Base-by-base conservation (phyloP, 2,888 invertebrate species). In the Oxycera nigricornis region DNA sequence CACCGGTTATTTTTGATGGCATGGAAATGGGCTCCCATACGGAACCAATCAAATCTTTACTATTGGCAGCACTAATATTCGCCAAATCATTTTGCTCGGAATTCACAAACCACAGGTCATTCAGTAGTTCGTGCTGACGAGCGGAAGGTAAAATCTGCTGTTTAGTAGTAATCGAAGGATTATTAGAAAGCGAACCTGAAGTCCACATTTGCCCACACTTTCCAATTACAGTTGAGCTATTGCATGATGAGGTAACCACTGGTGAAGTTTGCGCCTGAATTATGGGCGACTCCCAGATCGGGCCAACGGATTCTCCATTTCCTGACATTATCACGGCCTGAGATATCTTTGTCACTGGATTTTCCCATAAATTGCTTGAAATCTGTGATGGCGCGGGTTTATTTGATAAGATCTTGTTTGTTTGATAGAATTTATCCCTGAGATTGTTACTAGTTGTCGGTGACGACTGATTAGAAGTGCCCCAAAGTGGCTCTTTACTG, bases 401-500 rank as follows among this genome's bases (percentile, higher is more conserved):
- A 28, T 78, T 79, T 65, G 79, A 80, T 65, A 79, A 79, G n/a
- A 76, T n/a, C n/a, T n/a, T 77, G 50, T 79, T 79, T 62, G 76
- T 72, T 59, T 78, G 77, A 75, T 80, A 80, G 79, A 79, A 80
- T 77, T 77, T 81, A 78, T 82, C 82, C 79, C 80, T 81, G 80
- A 80, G 80, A 80, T 81, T 77, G 75, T 79, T 80, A 73, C 80
- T 82, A 76, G 85, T 83, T 75, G 85, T 82, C 76, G 85, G 84
- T 76, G 85, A 84, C 31, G 82, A 82, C 78, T 83, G 84, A 72
- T 81, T 79, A 72, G 81, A 81, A 17, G 83, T n/a, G 3, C 30
- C 80, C 83, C 85, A 84, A 30, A 85, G 80, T 75, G 83, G 81
- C 78, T 86, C 85, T 79, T 85, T 86, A 79, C 85, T 83, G 78